Evolutionary conservation across 1,140 invertebrate species (phyloP).

Genomic region (Pantala flavescens): DNA sequence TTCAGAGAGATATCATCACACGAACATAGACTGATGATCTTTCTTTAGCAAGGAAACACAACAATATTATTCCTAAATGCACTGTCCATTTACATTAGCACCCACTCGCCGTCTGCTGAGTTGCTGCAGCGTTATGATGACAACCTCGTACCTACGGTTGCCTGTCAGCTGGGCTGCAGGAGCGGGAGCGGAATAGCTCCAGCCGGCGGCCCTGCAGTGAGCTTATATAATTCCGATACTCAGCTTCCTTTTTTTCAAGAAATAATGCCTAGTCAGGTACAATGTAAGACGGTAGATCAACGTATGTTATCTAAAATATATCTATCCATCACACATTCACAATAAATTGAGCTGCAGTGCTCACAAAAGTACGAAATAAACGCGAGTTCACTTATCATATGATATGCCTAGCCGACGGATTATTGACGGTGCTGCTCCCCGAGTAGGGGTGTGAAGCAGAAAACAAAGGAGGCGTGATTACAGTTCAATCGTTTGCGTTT

Average conservation of each 20-base stretch:
- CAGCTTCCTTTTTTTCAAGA: neutral
- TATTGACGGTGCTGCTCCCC: neutral
- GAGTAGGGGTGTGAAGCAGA: neutral
- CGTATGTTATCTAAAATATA: neutral
- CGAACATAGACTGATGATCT: too few relatives aligned
- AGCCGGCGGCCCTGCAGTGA: slow-evolving; percentile 4
- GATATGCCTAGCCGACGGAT: neutral
- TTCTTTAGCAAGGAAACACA: too few relatives aligned
- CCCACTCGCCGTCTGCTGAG: neutral
- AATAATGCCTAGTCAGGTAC: neutral
- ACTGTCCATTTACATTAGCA: neutral
- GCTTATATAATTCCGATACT: neutral
- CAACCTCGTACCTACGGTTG: neutral
- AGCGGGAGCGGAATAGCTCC: slow-evolving; percentile 5
- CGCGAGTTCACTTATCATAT: neutral
- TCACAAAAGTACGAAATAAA: neutral
- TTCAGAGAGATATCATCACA: too few relatives aligned
- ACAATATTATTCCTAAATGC: too few relatives aligned
- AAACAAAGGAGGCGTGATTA: slow-evolving; percentile 1
- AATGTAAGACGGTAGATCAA: neutral
- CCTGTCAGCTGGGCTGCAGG: slow-evolving; percentile 1
- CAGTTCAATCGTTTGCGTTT: too few relatives aligned
- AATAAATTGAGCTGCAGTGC: neutral
- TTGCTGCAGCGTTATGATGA: neutral
- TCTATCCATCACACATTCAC: neutral